phyloP scores from a whole-genome alignment of 2,888 invertebrate species.

The Cryptus viduatorius region DNA sequence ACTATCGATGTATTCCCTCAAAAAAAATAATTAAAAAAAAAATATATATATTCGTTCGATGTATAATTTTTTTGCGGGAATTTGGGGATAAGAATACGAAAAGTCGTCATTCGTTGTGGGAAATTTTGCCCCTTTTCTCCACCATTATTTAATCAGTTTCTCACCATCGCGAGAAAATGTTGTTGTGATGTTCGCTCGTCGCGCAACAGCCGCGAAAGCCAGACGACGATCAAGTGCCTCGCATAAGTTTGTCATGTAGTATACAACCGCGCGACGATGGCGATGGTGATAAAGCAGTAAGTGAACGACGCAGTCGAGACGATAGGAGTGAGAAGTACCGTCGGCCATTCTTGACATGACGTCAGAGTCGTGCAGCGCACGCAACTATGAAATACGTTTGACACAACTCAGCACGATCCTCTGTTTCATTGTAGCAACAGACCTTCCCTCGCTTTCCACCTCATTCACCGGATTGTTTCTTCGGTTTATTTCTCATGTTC shows the following conservation, averaged over 20 bases:
- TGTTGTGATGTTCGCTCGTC: neutral
- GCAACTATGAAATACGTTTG: slow-evolving; percentile 36
- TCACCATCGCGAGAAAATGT: neutral
- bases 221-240: slow-evolving; percentile 7
- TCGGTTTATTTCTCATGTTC: neutral
- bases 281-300: slow-evolving; percentile 38
- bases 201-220: neutral
- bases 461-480: slow-evolving; percentile 2
- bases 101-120: neutral
- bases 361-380: slow-evolving; percentile 35
- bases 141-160: slow-evolving; percentile 16
- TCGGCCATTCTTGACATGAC: slow-evolving; percentile 59
- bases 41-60: neutral
- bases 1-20: no score
- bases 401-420: slow-evolving; percentile 18
- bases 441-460: slow-evolving; percentile 2
- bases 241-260: slow-evolving; percentile 49
- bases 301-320: slow-evolving; percentile 8
- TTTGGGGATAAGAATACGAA: neutral
- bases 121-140: neutral
- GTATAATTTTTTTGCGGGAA: no score
- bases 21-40: no score
- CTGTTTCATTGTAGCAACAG: slow-evolving; percentile 21
- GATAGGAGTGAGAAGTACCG: slow-evolving; percentile 47
- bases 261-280: neutral